Evolutionary conservation across 2,888 invertebrate genomes (phyloP), one percentile per base, ranked within the genome.

Genomic region (Erebia epiphron): DNA sequence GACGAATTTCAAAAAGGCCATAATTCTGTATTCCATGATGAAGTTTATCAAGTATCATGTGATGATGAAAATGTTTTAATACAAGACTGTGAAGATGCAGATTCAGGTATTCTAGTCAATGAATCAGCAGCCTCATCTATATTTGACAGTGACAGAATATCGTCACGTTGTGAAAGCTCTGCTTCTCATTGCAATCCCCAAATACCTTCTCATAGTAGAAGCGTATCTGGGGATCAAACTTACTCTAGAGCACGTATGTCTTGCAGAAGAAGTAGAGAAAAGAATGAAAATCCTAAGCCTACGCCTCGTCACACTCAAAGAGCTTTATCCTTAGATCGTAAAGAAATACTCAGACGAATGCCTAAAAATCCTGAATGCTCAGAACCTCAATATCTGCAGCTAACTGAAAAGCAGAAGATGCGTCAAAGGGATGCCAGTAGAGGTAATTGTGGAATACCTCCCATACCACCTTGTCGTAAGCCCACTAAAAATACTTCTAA

Each of bases 71-170:
- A 94, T 78, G 87, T 94, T 67, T 86, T 94, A 67, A 89, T 94
- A 78, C 94, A 95, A 79, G 95, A 95, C 78, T 94, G 94, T 77
- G 96, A 96, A 82, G 96, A 96, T 86, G 95, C 95, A 72, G 96
- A 96, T 85, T 96, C 96, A 43, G 96, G 96, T 54, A 96, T 96
- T 78, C 91, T 96, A 82, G 95, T 96, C 79, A 96, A 95, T 80
- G 96, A 96, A 82, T 96, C 96, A 1, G 95, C 95, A 10, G 95
- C 95, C 65, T 95, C 95, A 70, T 95, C 96, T 1, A 91, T 96
- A 73, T 94, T 95, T 74, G 95, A 94, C 70, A 93, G 93, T 80
- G 94, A 94, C 77, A 89, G 93, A 81, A 89, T 93, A 85, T 91
- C 94, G 9, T 91, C 93, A 46, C 86, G 94, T 0, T 94, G 94